phyloP scores from a whole-genome alignment of 64 coral and sea anemone species.

The Stylophora pistillata region DNA sequence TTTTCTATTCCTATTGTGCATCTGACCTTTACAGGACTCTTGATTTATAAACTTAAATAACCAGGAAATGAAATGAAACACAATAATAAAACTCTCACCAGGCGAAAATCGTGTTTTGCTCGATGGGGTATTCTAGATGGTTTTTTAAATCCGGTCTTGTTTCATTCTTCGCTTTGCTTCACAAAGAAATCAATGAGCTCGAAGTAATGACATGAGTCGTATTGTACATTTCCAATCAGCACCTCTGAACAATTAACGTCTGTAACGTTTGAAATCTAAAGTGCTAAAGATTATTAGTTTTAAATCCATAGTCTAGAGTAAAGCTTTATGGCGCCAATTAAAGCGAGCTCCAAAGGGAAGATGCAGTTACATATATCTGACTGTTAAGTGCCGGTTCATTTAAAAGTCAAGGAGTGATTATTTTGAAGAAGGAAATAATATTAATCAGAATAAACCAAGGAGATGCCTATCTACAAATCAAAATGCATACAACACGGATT shows the following conservation, averaged over 20 bases:
- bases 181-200: not conserved
- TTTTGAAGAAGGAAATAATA: too few species aligned
- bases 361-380: not conserved
- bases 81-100: not conserved
- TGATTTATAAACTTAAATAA: not conserved
- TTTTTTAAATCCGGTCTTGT: not conserved
- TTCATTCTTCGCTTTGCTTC: not conserved
- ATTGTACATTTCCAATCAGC: not conserved
- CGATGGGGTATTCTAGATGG: not conserved
- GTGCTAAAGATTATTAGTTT: not conserved
- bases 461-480: too few species aligned
- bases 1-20: not conserved
- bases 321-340: not conserved
- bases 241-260: not conserved
- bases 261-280: not conserved
- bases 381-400: not conserved
- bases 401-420: too few species aligned
- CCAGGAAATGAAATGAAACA: not conserved
- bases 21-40: not conserved
- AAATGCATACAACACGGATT: too few species aligned
- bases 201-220: not conserved
- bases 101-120: not conserved
- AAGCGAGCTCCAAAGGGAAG: too few species aligned
- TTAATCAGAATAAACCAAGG: too few species aligned
- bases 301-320: not conserved